Evolutionary conservation across 1,140 invertebrate genomes (phyloP), one percentile per base, ranked within the genome.

Genomic region (Atta cephalotes): DNA sequence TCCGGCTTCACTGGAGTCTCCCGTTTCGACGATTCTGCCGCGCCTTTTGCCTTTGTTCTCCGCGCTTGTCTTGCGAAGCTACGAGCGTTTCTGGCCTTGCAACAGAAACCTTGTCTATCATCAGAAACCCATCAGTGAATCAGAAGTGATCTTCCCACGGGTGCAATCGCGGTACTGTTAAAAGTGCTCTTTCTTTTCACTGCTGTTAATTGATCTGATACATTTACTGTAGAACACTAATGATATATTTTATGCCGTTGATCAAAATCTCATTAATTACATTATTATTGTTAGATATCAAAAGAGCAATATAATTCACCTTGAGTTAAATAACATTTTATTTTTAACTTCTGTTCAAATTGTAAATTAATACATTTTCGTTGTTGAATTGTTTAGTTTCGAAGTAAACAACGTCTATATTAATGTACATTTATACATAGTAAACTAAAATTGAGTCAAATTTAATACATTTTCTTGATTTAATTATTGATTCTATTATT

Each of bases 1-100:
- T 94, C 92, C 92, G 87, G 78, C 86, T 90, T 71, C 63, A 63
- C 31, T 65, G 53, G 35, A 70, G 58, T 76, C 70, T 72, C 53
- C 63, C 68, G 53, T 82, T 81, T 25, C 60, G 31, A 58, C 62
- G 56, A 49, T 71, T 58, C 39, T 31, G 14, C 65, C 39, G 49
- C 39, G 51, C 45, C 76, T 72, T 62, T 86, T 56, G 88, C 78
- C 82, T 91, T 89, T 88, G 86, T 91, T 90, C 86, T 80, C 31
- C 31, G 45, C 80, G 72, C 35, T 88, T 86, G 89, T 90, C 88
- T 90, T 88, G 53, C 65, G 76, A 88, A 86, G 53, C 60, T 60
- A 25, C 25, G n/a, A 56, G 12, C 9, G 39, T 45, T 39, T 45
- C 60, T 25, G 65, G 62, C 6, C 45, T 58, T 68, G 31, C 39